These are phyloP conservation scores for Echinops telfairi DNA, from an alignment of 2,113 vertebrate genomes.

Conservation along the genomic window DNA sequence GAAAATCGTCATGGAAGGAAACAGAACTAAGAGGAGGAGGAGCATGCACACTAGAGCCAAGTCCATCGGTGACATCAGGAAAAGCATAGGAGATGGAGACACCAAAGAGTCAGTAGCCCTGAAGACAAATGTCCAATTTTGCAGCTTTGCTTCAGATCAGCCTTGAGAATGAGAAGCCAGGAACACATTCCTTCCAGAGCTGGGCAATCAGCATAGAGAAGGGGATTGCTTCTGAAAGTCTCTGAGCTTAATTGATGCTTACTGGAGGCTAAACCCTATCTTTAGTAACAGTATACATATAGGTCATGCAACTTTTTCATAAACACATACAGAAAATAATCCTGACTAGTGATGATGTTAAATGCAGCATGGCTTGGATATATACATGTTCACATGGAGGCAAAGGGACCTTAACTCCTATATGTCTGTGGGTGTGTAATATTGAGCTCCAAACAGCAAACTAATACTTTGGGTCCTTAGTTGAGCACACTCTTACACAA, in stretches of 20 bases:
- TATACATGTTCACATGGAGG: not conserved
- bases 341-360: not conserved
- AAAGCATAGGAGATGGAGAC: not conserved
- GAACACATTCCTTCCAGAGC: not conserved
- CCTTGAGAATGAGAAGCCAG: not conserved
- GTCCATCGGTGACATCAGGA: not conserved
- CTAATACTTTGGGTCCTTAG: not conserved
- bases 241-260: not conserved
- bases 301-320: not conserved
- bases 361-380: not conserved
- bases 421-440: too few relatives aligned
- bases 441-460: not conserved
- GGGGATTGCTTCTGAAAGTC: conserved; percentile 18
- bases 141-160: not conserved
- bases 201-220: not conserved
- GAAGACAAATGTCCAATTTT: not conserved
- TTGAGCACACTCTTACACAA: not conserved
- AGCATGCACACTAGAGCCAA: not conserved
- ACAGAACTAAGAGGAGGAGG: not conserved
- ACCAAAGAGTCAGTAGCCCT: not conserved
- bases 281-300: conserved; percentile 48
- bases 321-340: not conserved
- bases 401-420: not conserved
- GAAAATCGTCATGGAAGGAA: not conserved
- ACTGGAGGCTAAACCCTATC: conserved; percentile 27